Evolutionary conservation across 2,113 vertebrate species (phyloP), one percentile per base, ranked within the genome.

Genomic region (Morone saxatilis): DNA sequence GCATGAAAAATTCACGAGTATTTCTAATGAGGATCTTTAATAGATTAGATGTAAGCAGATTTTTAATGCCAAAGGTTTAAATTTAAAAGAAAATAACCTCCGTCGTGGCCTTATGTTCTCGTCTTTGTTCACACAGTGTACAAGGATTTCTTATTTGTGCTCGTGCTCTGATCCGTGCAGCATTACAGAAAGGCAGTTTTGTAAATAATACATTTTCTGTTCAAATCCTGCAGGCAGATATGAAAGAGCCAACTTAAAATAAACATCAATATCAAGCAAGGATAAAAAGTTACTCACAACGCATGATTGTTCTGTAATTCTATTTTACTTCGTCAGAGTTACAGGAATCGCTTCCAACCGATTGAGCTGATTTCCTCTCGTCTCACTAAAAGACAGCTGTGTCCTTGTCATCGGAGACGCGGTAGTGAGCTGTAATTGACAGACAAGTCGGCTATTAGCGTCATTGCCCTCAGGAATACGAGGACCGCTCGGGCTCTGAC

Each of bases 371-470:
- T 88, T 79, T 69, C 41, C 45, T 71, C 65, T 45, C 17, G 6
- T 90, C 62, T 70, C 22, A 7, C 62, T 53, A 12, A 72, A 77
- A 72, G 81, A 76, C 90, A 82, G 81, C 83, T 78, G 81, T 45
- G 92, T 87, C 69, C 71, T 56, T 48, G 85, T 87, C 88, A 82
- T 78, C 16, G 10, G 86, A 90, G 80, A 83, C 51, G 41, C 31
- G 6, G 54, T 25, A 31, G 63, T 7, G 59, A 61, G 80, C 79
- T 25, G 17, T 89, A 89, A 91, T 91, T 78, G 84, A 81, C 87
- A 11, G 78, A 84, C 56, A 72, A 61, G 79, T 71, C 25, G 6
- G 5, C 72, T n/a, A 36, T 88, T 89, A 78, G 54, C n/a, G 5
- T 80, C 76, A 40, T 56, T 47, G 63, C 51, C 71, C 66, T 68